A percentile compares a stretch with the other conserved stretches of the same genome.
phyloP scores from a whole-genome alignment of 2,888 invertebrate species.

The Drosophila conformis region DNA sequence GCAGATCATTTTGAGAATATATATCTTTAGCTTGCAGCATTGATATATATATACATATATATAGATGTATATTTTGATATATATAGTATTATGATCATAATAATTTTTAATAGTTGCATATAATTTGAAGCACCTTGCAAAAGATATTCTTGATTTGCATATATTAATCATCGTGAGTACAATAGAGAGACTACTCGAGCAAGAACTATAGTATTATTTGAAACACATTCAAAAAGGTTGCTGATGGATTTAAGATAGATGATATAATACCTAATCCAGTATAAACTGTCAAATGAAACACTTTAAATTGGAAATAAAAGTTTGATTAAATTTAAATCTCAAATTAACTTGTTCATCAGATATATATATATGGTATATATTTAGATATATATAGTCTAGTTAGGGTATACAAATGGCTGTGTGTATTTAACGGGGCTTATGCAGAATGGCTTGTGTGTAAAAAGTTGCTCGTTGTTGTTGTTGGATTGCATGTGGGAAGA shows the following conservation, averaged over 20 bases:
- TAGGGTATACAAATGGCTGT: slow-evolving; percentile 21
- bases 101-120: background rate
- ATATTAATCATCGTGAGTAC: background rate
- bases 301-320: background rate
- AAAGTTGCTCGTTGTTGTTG: slow-evolving; percentile 34
- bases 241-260: background rate
- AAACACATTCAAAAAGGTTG: background rate
- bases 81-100: background rate
- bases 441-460: slow-evolving; percentile 29
- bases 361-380: background rate
- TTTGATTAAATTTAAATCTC: background rate
- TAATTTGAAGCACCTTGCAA: background rate
- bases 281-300: background rate
- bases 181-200: background rate
- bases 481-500: slow-evolving; percentile 23
- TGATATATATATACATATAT: too few relatives aligned
- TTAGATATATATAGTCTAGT: background rate
- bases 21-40: background rate
- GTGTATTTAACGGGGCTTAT: slow-evolving; percentile 6
- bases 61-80: background rate
- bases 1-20: background rate
- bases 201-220: background rate
- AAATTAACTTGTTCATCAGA: background rate
- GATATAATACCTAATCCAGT: background rate
- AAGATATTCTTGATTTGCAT: background rate